Conservation (phyloP, 2,797 vertebrate species). For the Sebastiscus albofasciatus region DNA sequence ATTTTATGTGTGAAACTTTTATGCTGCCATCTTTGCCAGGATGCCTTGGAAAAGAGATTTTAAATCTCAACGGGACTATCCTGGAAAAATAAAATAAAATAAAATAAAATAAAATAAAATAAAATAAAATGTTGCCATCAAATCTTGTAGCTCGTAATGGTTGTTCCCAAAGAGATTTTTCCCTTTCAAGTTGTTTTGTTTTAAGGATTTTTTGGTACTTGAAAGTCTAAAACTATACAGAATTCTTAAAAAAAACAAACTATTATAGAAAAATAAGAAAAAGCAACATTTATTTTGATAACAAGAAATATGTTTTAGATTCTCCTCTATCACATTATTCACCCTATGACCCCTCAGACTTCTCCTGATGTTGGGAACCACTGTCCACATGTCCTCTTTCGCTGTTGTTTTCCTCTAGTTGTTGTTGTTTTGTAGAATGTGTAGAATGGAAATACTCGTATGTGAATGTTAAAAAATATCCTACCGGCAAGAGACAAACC, state of each 20-base stretch:
- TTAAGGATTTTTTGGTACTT: background rate
- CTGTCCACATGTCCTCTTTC: background rate
- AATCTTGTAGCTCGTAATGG: no score
- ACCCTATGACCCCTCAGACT: background rate
- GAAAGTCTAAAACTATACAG: background rate
- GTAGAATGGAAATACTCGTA: background rate
- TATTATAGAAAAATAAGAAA: background rate
- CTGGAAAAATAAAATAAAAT: no score
- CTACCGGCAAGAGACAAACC: background rate
- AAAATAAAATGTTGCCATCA: no score
- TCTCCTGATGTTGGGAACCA: background rate
- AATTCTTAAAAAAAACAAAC: background rate
- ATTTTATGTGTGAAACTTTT: no score
- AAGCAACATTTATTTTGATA: background rate
- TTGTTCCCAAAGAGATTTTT: no score
- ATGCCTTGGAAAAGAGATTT: no score
- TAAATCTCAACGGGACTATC: no score
- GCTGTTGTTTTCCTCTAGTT: background rate
- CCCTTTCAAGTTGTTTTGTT: no score
- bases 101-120: no score
- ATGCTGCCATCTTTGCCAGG: no score
- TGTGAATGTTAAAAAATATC: background rate
- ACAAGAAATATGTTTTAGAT: background rate
- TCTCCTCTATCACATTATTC: background rate
- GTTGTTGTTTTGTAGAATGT: background rate